These are phyloP conservation scores for Ictalurus furcatus DNA, from an alignment of 2,113 vertebrate species.

Conservation along the genomic window DNA sequence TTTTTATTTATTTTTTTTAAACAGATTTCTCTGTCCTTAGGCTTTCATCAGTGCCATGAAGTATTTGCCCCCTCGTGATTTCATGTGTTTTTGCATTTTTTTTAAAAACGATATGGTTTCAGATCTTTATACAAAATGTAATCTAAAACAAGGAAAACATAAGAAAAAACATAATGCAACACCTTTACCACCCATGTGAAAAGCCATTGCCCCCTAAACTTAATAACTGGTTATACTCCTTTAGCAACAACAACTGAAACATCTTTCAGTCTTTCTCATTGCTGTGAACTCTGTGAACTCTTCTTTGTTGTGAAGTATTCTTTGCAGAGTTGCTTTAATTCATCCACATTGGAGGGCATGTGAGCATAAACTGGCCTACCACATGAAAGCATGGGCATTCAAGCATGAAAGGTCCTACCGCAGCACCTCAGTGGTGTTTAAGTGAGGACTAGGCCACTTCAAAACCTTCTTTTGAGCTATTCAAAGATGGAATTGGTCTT, in stretches of 20 bases:
- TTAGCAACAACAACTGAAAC: background rate
- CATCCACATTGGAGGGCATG: background rate
- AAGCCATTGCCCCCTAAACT: background rate
- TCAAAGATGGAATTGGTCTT: background rate
- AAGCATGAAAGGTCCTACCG: too few species aligned
- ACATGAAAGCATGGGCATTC: background rate
- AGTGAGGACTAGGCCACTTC: background rate
- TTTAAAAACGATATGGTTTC: too few species aligned
- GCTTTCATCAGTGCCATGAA: background rate
- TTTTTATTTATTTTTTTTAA: too few species aligned
- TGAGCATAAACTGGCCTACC: background rate
- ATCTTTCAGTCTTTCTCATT: background rate
- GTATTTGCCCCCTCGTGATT: background rate
- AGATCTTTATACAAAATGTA: background rate
- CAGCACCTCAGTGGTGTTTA: background rate
- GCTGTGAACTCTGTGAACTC: background rate
- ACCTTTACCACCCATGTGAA: background rate
- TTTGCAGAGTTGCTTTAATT: background rate
- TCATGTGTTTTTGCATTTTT: too few species aligned
- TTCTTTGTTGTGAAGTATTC: background rate
- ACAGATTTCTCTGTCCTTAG: background rate
- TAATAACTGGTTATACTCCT: background rate
- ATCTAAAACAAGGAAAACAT: background rate
- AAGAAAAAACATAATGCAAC: background rate
- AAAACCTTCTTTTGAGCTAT: background rate